phyloP scores from a whole-genome alignment of 2,888 invertebrate species.

The Drosophila limbata region DNA sequence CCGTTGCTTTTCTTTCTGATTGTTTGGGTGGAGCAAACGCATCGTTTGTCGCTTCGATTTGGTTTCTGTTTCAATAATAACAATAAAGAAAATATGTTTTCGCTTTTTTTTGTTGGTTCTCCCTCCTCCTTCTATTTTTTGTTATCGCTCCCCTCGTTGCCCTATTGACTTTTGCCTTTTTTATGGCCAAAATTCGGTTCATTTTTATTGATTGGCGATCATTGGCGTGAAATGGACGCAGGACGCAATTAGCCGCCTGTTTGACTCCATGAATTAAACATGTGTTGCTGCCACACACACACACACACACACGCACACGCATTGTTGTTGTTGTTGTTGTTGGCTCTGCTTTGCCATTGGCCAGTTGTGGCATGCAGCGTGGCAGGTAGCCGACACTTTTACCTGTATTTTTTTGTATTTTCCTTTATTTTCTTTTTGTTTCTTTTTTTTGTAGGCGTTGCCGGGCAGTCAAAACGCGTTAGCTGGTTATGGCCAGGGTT shows the following conservation, averaged over 20 bases:
- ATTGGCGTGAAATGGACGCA: slow-evolving; percentile 71
- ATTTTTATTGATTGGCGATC: slow-evolving; percentile 76
- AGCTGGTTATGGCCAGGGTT: slow-evolving; percentile 25
- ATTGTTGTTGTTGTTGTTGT: slow-evolving; percentile 28
- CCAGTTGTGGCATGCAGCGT: slow-evolving; percentile 36
- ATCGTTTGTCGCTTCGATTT: slow-evolving; percentile 28
- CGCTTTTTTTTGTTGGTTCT: slow-evolving; percentile 23
- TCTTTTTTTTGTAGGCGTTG: slow-evolving; percentile 47
- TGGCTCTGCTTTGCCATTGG: slow-evolving; percentile 50
- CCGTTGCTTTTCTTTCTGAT: slow-evolving; percentile 70
- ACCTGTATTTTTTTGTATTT: slow-evolving; percentile 30
- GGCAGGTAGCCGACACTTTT: slow-evolving; percentile 45
- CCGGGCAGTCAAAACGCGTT: slow-evolving; percentile 29
- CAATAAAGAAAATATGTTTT: slow-evolving; percentile 63
- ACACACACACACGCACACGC: not conserved
- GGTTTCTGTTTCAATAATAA: slow-evolving; percentile 66
- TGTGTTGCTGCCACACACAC: slow-evolving; percentile 42
- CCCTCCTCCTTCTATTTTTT: not conserved
- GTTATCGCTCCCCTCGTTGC: slow-evolving; percentile 25
- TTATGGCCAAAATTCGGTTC: slow-evolving; percentile 37
- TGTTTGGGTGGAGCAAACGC: slow-evolving; percentile 59
- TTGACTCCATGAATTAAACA: slow-evolving; percentile 58
- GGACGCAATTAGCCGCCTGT: slow-evolving; percentile 65
- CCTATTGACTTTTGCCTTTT: slow-evolving; percentile 47
- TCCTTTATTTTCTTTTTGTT: slow-evolving; percentile 4